Evolutionary conservation across 2,888 invertebrate species (phyloP).

Genomic region (Sminthurinus aureus): DNA sequence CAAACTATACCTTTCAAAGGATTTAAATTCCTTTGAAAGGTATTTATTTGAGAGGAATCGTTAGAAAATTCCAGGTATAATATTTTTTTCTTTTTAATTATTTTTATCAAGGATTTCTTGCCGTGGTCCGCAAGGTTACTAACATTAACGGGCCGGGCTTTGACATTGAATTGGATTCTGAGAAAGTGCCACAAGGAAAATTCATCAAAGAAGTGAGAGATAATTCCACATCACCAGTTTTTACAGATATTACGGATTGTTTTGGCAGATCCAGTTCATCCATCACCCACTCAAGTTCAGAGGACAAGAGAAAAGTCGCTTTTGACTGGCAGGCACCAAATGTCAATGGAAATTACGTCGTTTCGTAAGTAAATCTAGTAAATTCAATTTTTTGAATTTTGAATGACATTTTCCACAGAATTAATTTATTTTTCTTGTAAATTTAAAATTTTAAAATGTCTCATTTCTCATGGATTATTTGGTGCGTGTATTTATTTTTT

Average conservation of each 20-base stretch:
- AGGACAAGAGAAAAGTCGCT: constrained; percentile 20
- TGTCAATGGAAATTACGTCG: constrained; percentile 33
- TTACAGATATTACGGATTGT: constrained; percentile 73
- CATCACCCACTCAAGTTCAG: constrained; percentile 27
- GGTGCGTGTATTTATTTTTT: not conserved
- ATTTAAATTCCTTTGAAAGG: too few relatives aligned
- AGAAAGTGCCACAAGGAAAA: constrained; percentile 65
- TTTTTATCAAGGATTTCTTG: constrained; percentile 66
- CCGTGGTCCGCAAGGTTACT: not conserved
- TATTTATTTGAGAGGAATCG: constrained; percentile 70
- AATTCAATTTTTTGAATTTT: too few relatives aligned
- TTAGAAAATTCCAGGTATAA: constrained; percentile 64
- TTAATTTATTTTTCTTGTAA: too few relatives aligned
- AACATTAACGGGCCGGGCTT: not conserved
- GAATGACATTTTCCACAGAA: too few relatives aligned
- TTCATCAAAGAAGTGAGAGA: constrained; percentile 68
- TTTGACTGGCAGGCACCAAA: constrained; percentile 44
- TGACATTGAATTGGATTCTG: not conserved
- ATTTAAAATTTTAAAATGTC: not conserved
- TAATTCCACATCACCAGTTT: constrained; percentile 65
- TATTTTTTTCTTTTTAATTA: too few relatives aligned
- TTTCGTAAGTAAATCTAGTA: constrained; percentile 34
- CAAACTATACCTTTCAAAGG: constrained; percentile 70
- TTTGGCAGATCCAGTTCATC: constrained; percentile 65
- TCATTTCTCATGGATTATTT: not conserved